These are phyloP conservation scores for Linyphia triangularis DNA, from an alignment of 2,888 invertebrate genomes.

Conservation along the genomic window DNA sequence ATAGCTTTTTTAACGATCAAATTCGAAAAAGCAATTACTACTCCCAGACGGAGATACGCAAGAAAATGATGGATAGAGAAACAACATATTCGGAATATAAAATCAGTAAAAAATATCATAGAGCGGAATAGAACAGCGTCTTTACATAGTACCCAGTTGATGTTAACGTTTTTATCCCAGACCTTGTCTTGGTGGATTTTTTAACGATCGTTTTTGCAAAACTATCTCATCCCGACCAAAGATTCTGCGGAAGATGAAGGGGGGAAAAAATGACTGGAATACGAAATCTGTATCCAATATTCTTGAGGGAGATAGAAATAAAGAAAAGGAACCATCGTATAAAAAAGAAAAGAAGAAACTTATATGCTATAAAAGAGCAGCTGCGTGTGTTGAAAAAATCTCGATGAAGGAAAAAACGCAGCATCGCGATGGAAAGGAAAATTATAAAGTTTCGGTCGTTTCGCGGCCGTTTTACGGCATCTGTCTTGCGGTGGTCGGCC, in stretches of 20 bases:
- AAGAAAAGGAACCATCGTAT: too few species aligned
- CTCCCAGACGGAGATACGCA: too few species aligned
- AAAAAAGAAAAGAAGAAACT: neutral
- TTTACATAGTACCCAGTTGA: too few species aligned
- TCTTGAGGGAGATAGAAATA: too few species aligned
- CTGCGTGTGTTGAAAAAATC: constrained; percentile 36
- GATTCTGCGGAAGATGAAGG: neutral
- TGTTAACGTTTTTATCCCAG: too few species aligned
- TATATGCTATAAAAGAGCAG: neutral
- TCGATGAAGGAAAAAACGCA: constrained; percentile 7
- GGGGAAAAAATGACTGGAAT: neutral
- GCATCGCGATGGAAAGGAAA: neutral
- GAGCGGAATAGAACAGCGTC: too few species aligned
- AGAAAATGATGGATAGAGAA: too few species aligned
- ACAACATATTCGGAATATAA: too few species aligned
- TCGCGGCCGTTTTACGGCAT: constrained; percentile 28
- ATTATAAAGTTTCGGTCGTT: constrained; percentile 71
- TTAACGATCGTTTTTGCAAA: neutral
- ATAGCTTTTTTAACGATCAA: too few species aligned
- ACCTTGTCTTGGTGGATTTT: neutral
- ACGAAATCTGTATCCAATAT: constrained; percentile 4
- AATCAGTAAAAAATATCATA: too few species aligned
- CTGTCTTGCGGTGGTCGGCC: constrained; percentile 45
- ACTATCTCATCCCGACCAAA: neutral
- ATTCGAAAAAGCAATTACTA: too few species aligned